A percentile compares a stretch with the other conserved stretches of the same genome.
Evolutionary conservation across 2,797 vertebrate genomes (phyloP).

Genomic region (Amblyopsis hoosieri): DNA sequence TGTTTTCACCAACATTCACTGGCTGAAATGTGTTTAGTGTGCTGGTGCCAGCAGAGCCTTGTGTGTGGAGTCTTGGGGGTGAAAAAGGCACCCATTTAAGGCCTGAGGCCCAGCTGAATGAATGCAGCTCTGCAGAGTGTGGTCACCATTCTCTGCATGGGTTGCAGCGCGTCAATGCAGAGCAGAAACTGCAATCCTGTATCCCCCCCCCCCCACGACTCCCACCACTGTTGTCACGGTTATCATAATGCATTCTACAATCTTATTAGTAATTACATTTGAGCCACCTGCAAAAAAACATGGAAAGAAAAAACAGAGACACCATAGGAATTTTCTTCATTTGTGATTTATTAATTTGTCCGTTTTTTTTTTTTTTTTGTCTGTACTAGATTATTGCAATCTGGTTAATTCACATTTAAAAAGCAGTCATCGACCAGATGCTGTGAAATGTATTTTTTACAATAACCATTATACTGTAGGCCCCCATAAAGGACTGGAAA

Average conservation of each 20-base stretch:
- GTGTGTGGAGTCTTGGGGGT: too few species aligned
- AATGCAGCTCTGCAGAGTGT: too few species aligned
- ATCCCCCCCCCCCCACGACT: too few species aligned
- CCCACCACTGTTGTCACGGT: too few species aligned
- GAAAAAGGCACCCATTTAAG: too few species aligned
- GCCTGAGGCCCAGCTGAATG: too few species aligned
- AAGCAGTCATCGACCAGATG: conserved; percentile 97
- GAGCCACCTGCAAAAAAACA: conserved; percentile 19
- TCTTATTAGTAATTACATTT: not conserved
- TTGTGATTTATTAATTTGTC: conserved; percentile 82
- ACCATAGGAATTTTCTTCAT: conserved; percentile 85
- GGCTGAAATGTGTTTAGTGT: too few species aligned
- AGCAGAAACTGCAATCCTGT: too few species aligned
- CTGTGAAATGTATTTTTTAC: conserved; percentile 92
- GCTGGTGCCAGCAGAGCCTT: too few species aligned
- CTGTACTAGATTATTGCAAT: conserved; percentile 97
- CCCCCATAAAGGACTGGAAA: conserved; percentile 93
- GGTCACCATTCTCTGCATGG: too few species aligned
- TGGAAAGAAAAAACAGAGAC: conserved; percentile 69
- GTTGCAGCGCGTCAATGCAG: too few species aligned
- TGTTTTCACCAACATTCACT: too few species aligned
- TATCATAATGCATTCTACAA: not conserved
- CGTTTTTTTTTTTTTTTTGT: conserved; percentile 68
- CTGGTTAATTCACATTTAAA: conserved; percentile 99
- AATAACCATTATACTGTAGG: conserved; percentile 86